Evolutionary conservation across 2,113 vertebrate species (phyloP).

Genomic region (Chunga burmeisteri): DNA sequence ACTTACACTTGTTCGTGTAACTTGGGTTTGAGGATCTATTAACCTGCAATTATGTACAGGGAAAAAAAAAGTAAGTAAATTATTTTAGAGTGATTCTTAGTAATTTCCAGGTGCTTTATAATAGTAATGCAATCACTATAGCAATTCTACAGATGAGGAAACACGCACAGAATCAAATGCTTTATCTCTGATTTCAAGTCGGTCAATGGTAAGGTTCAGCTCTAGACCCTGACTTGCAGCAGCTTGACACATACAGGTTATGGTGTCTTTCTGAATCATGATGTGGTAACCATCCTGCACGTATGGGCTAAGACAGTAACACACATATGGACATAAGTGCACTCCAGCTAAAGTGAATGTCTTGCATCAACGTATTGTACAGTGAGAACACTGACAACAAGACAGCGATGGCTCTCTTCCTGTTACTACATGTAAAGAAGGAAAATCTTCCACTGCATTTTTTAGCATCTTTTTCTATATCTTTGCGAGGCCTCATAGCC

Average conservation of each 20-base stretch:
- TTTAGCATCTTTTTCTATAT: neutral
- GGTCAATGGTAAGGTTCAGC: neutral
- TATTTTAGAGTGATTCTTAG: neutral
- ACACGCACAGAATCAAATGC: neutral
- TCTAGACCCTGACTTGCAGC: neutral
- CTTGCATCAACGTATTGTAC: neutral
- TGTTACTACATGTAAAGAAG: neutral
- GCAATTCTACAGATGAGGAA: neutral
- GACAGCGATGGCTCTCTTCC: neutral
- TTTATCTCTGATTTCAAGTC: neutral
- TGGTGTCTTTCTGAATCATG: neutral
- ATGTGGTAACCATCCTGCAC: neutral
- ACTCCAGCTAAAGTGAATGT: neutral
- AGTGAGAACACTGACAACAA: neutral
- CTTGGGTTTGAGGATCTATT: conserved; percentile 97
- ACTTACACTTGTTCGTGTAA: conserved; percentile 92
- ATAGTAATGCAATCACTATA: neutral
- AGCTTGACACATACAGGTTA: rapidly evolving
- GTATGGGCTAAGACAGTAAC: too few relatives aligned
- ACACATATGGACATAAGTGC: rapidly evolving
- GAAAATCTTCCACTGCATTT: neutral
- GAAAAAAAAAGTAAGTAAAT: neutral
- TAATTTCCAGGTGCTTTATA: neutral
- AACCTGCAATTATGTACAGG: conserved; percentile 75
- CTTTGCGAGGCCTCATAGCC: neutral